A percentile compares a stretch with the other conserved stretches of the same genome.
Evolutionary conservation across 2,888 invertebrate genomes (phyloP).

Genomic region (Drosophila nigricruria): DNA sequence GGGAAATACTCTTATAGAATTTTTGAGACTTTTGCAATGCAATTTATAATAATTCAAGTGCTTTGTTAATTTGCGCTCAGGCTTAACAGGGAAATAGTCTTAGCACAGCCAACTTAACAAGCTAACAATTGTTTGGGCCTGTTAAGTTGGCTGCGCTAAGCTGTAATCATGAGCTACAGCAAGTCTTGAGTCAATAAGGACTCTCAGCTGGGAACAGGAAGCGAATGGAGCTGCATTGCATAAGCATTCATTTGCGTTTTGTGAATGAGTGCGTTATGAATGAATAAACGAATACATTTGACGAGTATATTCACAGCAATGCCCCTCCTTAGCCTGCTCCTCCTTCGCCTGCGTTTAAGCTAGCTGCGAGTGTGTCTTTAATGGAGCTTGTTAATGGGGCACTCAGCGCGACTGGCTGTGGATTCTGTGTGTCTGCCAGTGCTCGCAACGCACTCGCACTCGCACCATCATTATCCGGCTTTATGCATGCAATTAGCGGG

Average conservation of each 20-base stretch:
- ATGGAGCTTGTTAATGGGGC: conserved; percentile 50
- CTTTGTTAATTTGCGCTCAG: not conserved
- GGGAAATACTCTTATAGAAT: not conserved
- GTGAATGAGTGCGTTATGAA: conserved; percentile 16
- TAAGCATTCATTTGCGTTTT: not conserved
- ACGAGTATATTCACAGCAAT: conserved; percentile 4
- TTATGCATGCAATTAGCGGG: conserved; percentile 63
- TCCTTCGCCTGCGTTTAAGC: not conserved
- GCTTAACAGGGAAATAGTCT: not conserved
- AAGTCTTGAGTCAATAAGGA: not conserved
- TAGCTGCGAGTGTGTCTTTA: not conserved
- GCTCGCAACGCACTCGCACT: conserved; percentile 17
- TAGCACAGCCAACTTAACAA: not conserved
- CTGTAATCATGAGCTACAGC: not conserved
- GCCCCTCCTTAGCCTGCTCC: no score
- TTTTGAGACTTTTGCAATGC: not conserved
- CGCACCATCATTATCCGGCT: conserved; percentile 46
- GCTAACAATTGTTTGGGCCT: not conserved
- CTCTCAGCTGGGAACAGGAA: not conserved
- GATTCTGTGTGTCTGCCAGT: conserved; percentile 3
- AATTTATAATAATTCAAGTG: not conserved
- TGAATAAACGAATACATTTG: conserved; percentile 25
- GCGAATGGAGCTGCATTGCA: not conserved
- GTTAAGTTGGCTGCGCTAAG: not conserved
- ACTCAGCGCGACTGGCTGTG: conserved; percentile 31